A percentile compares a stretch with the other conserved stretches of the same genome.
Conservation (phyloP, 2,797 vertebrate species). For the Oophaga sylvatica region DNA sequence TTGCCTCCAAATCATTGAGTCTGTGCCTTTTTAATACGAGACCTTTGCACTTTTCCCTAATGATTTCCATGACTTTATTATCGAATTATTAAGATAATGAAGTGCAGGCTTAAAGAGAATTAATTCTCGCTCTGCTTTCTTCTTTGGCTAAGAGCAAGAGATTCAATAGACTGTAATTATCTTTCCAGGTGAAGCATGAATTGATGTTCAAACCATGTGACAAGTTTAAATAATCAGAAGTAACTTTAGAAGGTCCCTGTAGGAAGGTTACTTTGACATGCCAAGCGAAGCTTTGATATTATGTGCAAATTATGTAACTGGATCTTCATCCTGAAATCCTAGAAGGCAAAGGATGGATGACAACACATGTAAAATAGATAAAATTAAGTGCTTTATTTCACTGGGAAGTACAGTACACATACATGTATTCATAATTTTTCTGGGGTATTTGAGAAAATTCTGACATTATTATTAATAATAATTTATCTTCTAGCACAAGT, state of each 20-base stretch:
- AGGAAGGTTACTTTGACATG: conserved; percentile 1
- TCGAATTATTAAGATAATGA: conserved; percentile 27
- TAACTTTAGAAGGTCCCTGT: conserved; percentile 36
- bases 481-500: no score
- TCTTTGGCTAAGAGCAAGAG: not conserved
- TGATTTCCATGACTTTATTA: conserved; percentile 28
- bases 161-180: conserved; percentile 39
- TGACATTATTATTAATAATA: not conserved
- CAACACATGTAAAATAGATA: conserved; percentile 18
- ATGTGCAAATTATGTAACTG: conserved; percentile 38
- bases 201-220: conserved; percentile 40
- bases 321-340: conserved; percentile 36
- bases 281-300: conserved; percentile 31
- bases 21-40: conserved; percentile 2
- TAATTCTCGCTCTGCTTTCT: not conserved
- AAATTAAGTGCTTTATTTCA: not conserved
- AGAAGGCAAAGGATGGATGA: conserved; percentile 24
- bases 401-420: not conserved
- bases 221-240: conserved; percentile 40
- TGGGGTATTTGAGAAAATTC: not conserved
- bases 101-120: conserved; percentile 10
- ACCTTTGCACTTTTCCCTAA: conserved; percentile 32
- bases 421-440: not conserved
- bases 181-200: conserved; percentile 49
- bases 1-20: not conserved